Conservation (phyloP, 1,140 invertebrate species). For the Panagrolaimus sp. region DNA sequence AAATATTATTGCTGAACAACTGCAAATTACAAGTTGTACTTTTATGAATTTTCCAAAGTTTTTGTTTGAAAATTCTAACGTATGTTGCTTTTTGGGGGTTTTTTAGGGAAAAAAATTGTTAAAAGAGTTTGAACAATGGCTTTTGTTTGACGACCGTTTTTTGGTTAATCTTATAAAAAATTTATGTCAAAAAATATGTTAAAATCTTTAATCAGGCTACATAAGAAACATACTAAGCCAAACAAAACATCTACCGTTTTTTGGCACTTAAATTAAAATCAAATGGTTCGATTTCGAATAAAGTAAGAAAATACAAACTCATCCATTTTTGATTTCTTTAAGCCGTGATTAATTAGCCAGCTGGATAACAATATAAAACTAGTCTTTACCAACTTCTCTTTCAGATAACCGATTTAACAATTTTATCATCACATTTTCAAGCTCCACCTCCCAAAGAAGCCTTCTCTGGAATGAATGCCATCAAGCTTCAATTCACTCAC, state of each 20-base stretch:
- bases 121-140: neutral
- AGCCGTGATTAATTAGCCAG: too few relatives aligned
- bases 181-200: too few relatives aligned
- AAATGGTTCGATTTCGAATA: too few relatives aligned
- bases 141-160: neutral
- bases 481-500: constrained; percentile 14
- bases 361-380: too few relatives aligned
- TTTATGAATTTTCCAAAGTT: constrained; percentile 9
- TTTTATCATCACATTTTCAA: constrained; percentile 16
- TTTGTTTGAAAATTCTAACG: neutral
- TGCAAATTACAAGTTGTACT: constrained; percentile 4
- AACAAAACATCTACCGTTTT: too few relatives aligned
- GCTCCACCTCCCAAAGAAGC: constrained; percentile 11
- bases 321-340: too few relatives aligned
- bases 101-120: neutral
- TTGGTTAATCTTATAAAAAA: too few relatives aligned
- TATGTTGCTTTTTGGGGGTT: neutral
- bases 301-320: too few relatives aligned
- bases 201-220: too few relatives aligned
- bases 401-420: constrained; percentile 20
- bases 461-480: constrained; percentile 20
- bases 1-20: neutral
- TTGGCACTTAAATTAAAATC: too few relatives aligned
- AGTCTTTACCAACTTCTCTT: neutral
- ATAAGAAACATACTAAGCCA: too few relatives aligned